Evolutionary conservation across 2,888 invertebrate species (phyloP), one percentile per base, ranked within the genome.

Genomic region (Andrena praecox): DNA sequence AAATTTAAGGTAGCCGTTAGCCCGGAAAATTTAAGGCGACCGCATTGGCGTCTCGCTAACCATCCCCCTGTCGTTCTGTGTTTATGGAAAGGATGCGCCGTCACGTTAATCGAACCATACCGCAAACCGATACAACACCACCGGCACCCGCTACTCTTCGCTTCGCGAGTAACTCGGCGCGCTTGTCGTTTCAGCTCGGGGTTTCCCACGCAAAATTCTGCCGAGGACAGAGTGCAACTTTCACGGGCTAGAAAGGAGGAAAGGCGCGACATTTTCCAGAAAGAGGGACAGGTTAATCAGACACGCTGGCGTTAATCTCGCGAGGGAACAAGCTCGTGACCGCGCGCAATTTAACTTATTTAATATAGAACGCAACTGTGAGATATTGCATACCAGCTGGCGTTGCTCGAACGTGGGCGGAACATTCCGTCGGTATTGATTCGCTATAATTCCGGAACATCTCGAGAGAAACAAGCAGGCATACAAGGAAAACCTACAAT

Each of bases 21-120:
- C 24, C 29, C 29, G 24, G 29, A 54, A 81, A 81, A 81, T 81
- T 81, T 60, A 74, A 81, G 82, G 81, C 75, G 69, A 67, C 81
- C 81, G 70, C 81, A 75, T 75, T 48, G 75, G 70, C 75, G 81
- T 75, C 75, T 82, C 70, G 87, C 85, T 77, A 86, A 82, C 82
- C 74, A 80, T 77, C 52, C 73, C 56, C 69, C 76, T 67, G 77
- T 80, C 87, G 70, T 29, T 60, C 63, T 67, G 70, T 83, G 85
- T 87, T 85, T 85, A 82, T 81, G 83, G 85, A 87, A 79, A 80
- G 80, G 82, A 81, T 85, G 82, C 85, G 67, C 72, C 76, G 87
- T 87, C 89, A 71, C 73, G 83, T 80, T 87, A 87, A 87, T 87
- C 87, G 87, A 67, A 80, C 83, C 75, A 68, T 50, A 80, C 80